Percentiles rank a stretch among this genome's conserved stretches.
Evolutionary conservation across 2,113 vertebrate genomes (phyloP).

Genomic region (Alosa alosa): DNA sequence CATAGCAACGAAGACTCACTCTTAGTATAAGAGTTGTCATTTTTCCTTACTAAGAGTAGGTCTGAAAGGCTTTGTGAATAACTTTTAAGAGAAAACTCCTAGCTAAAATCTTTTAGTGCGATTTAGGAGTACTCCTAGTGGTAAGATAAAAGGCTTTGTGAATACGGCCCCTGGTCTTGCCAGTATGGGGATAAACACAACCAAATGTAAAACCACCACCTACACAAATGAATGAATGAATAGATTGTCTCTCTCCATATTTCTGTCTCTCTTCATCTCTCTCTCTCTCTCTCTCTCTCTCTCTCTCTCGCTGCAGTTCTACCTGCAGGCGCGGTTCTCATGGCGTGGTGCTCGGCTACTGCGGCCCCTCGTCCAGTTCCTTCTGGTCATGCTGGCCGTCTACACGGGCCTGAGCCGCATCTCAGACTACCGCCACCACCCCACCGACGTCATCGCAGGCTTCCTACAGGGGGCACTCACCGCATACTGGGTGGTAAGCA

Average conservation of each 20-base stretch:
- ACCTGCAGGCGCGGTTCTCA: slow-evolving; percentile 73
- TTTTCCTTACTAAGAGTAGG: too few species aligned
- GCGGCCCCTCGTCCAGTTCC: slow-evolving; percentile 73
- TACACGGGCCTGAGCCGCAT: slow-evolving; percentile 75
- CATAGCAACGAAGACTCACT: too few species aligned
- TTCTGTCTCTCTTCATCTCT: neutral
- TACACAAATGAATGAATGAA: neutral
- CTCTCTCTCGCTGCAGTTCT: slow-evolving; percentile 66
- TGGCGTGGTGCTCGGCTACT: slow-evolving; percentile 74
- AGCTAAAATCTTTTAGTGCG: too few species aligned
- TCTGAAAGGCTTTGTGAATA: too few species aligned
- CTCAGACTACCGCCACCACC: slow-evolving; percentile 78
- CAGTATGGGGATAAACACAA: too few species aligned
- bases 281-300: slow-evolving; percentile 9
- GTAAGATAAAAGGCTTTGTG: too few species aligned
- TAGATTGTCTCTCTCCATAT: neutral
- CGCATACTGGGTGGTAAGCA: slow-evolving; percentile 80
- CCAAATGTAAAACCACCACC: neutral
- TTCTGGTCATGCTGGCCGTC: slow-evolving; percentile 75
- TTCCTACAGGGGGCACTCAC: slow-evolving; percentile 78
- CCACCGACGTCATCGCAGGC: slow-evolving; percentile 68
- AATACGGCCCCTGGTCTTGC: too few species aligned
- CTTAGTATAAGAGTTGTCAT: too few species aligned
- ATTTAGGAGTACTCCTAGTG: too few species aligned
- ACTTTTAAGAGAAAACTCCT: too few species aligned